Conservation (phyloP, 2,113 vertebrate species). For the Ochotona princeps region DNA sequence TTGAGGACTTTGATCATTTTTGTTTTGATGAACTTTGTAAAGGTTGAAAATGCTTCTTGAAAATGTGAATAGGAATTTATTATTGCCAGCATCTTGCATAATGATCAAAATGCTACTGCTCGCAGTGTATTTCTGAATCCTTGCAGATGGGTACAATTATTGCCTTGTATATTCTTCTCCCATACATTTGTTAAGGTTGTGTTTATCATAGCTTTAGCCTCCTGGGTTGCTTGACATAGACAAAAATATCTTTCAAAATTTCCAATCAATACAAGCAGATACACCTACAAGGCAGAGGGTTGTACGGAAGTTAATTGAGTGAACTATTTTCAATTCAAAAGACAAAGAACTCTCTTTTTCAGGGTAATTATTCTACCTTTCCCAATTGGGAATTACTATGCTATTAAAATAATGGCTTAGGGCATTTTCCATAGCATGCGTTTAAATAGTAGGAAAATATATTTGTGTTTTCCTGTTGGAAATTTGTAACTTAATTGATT, state of each 20-base stretch:
- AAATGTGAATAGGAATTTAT: conserved; percentile 59
- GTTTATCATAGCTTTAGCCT: conserved; percentile 51
- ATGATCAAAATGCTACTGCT: background rate
- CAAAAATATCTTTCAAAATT: conserved; percentile 45
- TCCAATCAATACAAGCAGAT: conserved; percentile 50
- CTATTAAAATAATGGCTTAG: conserved; percentile 72
- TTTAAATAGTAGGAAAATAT: conserved; percentile 57
- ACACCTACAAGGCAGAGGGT: conserved; percentile 15
- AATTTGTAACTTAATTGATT: conserved; percentile 66
- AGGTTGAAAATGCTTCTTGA: conserved; percentile 60
- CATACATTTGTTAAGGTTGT: conserved; percentile 7
- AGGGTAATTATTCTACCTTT: conserved; percentile 72
- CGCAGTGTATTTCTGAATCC: background rate
- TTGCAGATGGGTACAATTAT: conserved; percentile 8
- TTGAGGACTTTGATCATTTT: conserved; percentile 61
- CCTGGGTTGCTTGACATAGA: conserved; percentile 34
- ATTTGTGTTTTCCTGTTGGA: conserved; percentile 66
- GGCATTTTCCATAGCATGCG: conserved; percentile 63
- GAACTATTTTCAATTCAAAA: conserved; percentile 61
- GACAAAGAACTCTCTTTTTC: conserved; percentile 57
- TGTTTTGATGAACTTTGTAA: conserved; percentile 63
- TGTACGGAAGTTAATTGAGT: conserved; percentile 54
- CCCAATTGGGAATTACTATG: conserved; percentile 60
- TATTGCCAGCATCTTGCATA: conserved; percentile 52
- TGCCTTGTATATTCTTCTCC: conserved; percentile 34